phyloP scores from a whole-genome alignment of 2,113 vertebrate genomes.

The Axis porcinus region DNA sequence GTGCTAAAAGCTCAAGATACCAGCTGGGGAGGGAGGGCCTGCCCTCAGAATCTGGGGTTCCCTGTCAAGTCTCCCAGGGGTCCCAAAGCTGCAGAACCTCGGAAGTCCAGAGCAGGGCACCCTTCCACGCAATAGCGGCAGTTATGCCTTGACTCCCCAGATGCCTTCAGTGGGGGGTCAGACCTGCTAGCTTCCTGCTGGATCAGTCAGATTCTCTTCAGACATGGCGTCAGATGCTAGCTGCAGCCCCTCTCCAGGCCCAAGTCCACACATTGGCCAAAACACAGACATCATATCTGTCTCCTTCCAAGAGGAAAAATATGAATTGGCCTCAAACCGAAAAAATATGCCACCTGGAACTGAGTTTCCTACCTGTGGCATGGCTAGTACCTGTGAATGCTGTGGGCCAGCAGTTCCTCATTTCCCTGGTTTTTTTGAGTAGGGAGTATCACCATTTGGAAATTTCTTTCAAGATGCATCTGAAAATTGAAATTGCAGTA shows the following conservation, averaged over 20 bases:
- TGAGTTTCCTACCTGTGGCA: neutral
- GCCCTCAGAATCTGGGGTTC: neutral
- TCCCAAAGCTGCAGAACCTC: neutral
- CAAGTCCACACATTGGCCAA: neutral
- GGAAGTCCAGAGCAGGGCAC: neutral
- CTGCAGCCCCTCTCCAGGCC: neutral
- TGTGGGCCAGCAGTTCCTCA: too few relatives aligned
- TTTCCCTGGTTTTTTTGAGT: neutral
- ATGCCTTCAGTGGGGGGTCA: fast-evolving
- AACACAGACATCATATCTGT: neutral
- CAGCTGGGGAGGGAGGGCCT: neutral
- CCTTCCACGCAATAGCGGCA: neutral
- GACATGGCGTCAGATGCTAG: neutral
- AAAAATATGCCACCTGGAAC: neutral
- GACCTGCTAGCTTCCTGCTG: neutral
- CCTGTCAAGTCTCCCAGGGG: neutral
- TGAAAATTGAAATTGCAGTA: neutral
- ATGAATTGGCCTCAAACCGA: neutral
- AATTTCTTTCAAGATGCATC: neutral
- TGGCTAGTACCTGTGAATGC: neutral
- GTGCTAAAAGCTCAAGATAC: neutral
- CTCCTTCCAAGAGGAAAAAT: neutral
- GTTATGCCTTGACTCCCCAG: neutral
- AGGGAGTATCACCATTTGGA: neutral
- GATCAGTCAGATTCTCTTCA: neutral